Conservation (phyloP, 1,140 invertebrate genomes). For the Euschistus heros region DNA sequence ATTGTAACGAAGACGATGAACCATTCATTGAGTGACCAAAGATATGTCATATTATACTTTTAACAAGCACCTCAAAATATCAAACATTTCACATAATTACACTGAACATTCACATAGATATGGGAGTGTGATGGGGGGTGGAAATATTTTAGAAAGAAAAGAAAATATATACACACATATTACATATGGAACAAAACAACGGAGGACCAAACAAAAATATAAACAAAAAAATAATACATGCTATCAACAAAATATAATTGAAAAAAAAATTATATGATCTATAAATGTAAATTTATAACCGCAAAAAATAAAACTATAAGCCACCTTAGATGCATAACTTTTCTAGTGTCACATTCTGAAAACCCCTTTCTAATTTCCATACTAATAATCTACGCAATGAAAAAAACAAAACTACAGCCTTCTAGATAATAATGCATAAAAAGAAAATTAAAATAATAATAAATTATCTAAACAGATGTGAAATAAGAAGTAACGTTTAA, state of each 20-base stretch:
- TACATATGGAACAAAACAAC: neutral
- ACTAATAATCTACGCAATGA: slow-evolving; percentile 12
- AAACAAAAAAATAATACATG: slow-evolving; percentile 12
- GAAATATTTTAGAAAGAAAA: neutral
- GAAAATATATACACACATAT: slow-evolving; percentile 3
- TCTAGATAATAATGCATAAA: neutral
- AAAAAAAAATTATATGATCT: neutral
- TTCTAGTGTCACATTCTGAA: slow-evolving; percentile 15
- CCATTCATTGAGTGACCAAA: neutral
- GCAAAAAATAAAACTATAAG: slow-evolving; percentile 1
- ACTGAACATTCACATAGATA: neutral
- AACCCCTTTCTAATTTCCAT: neutral
- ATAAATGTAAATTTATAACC: slow-evolving; percentile 8
- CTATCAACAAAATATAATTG: neutral
- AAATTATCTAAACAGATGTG: neutral
- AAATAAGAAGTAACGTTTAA: neutral
- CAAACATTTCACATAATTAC: neutral
- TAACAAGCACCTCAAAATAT: neutral
- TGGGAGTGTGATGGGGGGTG: neutral
- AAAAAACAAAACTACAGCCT: slow-evolving; percentile 7
- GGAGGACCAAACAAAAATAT: neutral
- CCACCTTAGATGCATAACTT: slow-evolving; percentile 18
- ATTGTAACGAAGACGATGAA: no score
- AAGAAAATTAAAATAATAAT: neutral
- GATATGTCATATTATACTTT: neutral